Conservation (phyloP, 1,140 invertebrate genomes). For the Aphaenogaster floridana region DNA sequence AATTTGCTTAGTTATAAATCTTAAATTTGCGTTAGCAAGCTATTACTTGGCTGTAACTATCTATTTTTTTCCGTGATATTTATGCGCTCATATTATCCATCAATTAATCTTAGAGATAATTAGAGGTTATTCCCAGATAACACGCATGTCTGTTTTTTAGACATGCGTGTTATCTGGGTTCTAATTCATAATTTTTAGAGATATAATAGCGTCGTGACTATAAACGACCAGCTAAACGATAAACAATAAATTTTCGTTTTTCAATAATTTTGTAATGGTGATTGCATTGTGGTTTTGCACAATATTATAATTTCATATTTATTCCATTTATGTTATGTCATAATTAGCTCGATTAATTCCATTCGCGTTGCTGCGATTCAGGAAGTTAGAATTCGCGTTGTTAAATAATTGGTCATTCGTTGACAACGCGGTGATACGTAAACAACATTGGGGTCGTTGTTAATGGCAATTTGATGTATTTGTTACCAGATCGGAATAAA, state of each 20-base stretch:
- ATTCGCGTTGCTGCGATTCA: background rate
- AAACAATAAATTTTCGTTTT: background rate
- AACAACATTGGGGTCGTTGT: slow-evolving; percentile 30
- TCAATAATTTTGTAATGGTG: slow-evolving; percentile 7
- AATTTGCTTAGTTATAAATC: no score
- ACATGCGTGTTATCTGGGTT: no score
- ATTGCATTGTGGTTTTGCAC: background rate
- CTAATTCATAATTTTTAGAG: background rate
- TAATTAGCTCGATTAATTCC: slow-evolving; percentile 40
- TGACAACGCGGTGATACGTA: slow-evolving; percentile 50
- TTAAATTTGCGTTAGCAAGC: no score
- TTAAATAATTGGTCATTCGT: slow-evolving; percentile 46
- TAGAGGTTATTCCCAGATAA: background rate
- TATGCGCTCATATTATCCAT: background rate
- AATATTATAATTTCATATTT: slow-evolving; percentile 38
- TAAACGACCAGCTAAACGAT: background rate
- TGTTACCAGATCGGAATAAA: slow-evolving; percentile 62
- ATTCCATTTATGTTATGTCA: background rate
- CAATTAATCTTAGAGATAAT: background rate
- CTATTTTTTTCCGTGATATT: background rate
- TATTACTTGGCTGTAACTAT: no score
- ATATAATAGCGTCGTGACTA: background rate
- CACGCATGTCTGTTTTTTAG: no score
- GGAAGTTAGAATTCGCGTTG: slow-evolving; percentile 37
- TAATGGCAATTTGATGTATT: slow-evolving; percentile 58